phyloP scores from a whole-genome alignment of 2,888 invertebrate species.

The Argyra leucocephala region DNA sequence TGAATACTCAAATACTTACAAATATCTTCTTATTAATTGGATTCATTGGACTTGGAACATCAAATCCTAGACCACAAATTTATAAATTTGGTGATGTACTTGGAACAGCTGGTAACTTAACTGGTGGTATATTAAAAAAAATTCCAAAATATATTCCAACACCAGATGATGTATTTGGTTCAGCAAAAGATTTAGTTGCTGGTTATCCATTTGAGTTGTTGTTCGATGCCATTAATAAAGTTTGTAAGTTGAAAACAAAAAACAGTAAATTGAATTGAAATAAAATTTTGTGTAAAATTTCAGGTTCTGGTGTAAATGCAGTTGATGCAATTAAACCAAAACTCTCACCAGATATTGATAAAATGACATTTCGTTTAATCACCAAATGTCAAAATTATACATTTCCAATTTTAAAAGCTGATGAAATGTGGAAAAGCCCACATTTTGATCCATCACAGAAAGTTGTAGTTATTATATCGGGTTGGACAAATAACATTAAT shows the following conservation, averaged over 20 bases:
- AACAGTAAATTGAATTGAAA: not conserved
- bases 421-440: constrained; percentile 35
- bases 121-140: constrained; percentile 14
- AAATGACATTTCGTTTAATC: constrained; percentile 36
- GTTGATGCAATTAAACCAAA: constrained; percentile 30
- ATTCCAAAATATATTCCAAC: constrained; percentile 22
- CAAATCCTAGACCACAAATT: not conserved
- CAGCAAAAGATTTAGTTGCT: constrained; percentile 36
- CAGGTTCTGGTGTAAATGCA: constrained; percentile 37
- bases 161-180: constrained; percentile 30
- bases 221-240: constrained; percentile 31
- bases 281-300: not conserved
- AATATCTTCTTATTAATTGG: not conserved
- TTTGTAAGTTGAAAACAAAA: constrained; percentile 31
- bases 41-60: constrained; percentile 9
- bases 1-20: too few relatives aligned
- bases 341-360: constrained; percentile 32
- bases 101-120: constrained; percentile 11
- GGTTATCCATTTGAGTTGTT: constrained; percentile 39
- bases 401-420: constrained; percentile 32
- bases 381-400: constrained; percentile 31
- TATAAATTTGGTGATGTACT: constrained; percentile 4
- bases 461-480: constrained; percentile 38
- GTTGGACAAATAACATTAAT: constrained; percentile 39
- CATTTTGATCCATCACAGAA: constrained; percentile 34